These are phyloP conservation scores for Micromesistius poutassou DNA, from an alignment of 2,797 vertebrate genomes.

Conservation along the genomic window DNA sequence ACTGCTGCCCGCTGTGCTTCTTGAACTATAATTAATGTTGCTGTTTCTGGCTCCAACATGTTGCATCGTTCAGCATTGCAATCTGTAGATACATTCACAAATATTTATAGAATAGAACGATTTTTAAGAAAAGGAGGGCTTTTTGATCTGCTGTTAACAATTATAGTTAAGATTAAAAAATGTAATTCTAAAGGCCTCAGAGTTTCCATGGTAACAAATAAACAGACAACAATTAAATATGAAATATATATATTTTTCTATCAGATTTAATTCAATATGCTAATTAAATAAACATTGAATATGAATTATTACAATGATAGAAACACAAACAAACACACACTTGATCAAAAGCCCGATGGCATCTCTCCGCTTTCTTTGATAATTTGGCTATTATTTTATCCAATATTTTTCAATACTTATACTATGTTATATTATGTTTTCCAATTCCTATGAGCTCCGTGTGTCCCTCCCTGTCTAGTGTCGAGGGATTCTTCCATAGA, in stretches of 20 bases:
- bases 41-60: background rate
- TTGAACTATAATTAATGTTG: background rate
- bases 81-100: background rate
- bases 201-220: background rate
- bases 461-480: background rate
- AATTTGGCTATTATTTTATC: background rate
- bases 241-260: too few species aligned
- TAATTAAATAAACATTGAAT: background rate
- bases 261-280: background rate
- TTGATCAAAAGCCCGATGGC: background rate
- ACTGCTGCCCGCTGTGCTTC: background rate
- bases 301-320: background rate
- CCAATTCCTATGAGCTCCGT: background rate
- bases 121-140: background rate
- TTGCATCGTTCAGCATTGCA: background rate
- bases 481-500: background rate
- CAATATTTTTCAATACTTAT: background rate
- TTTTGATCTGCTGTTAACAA: background rate
- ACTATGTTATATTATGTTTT: background rate
- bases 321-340: constrained; percentile 1
- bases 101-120: background rate
- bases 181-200: background rate
- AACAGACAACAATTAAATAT: too few species aligned
- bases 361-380: background rate
- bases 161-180: background rate